phyloP scores from a whole-genome alignment of 1,140 invertebrate species.

The Conus ventricosus region DNA sequence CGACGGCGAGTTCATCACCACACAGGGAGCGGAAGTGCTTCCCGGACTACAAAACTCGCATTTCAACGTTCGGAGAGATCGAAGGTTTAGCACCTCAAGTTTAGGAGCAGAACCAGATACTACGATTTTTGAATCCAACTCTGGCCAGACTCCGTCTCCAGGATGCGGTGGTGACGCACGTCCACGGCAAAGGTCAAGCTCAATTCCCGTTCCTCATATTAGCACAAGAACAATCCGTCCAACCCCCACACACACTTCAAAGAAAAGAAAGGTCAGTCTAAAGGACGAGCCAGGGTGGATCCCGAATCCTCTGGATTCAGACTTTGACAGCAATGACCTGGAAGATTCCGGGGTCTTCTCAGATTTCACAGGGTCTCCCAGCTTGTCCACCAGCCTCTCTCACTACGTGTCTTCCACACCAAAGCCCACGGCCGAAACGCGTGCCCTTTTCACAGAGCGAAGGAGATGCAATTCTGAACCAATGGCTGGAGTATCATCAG shows the following conservation, averaged over 20 bases:
- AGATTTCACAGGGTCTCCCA: neutral
- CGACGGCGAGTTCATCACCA: neutral
- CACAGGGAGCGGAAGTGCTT: neutral
- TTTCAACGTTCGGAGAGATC: neutral
- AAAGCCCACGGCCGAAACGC: neutral
- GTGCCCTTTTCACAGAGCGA: neutral
- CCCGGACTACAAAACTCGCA: neutral
- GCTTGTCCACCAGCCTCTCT: neutral
- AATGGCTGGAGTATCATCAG: neutral
- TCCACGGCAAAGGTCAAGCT: neutral
- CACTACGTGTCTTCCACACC: neutral
- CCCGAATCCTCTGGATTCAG: slow-evolving; percentile 12
- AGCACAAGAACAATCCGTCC: neutral
- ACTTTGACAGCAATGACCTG: neutral
- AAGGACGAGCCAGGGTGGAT: slow-evolving; percentile 6
- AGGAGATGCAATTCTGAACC: slow-evolving; percentile 13
- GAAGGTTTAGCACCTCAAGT: neutral
- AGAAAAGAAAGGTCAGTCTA: neutral
- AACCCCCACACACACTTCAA: neutral
- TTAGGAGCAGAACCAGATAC: neutral
- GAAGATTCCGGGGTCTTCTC: slow-evolving; percentile 2
- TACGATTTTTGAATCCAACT: neutral
- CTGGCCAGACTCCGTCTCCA: neutral
- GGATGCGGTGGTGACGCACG: neutral
- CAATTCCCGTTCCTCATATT: neutral